These are phyloP conservation scores for Enhydra lutris DNA, from an alignment of 2,113 vertebrate genomes.

Conservation along the genomic window DNA sequence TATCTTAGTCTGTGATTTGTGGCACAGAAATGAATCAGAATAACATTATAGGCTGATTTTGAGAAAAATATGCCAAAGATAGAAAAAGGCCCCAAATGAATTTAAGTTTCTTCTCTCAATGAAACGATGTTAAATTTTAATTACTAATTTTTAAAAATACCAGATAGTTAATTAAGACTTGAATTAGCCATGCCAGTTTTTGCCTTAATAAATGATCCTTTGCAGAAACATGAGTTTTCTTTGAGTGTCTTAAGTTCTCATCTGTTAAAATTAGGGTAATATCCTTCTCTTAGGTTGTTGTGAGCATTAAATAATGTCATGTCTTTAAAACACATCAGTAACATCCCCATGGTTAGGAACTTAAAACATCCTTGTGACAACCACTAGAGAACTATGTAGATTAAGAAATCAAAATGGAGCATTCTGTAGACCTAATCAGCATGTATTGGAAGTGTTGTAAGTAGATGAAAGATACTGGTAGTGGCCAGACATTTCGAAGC, in stretches of 20 bases:
- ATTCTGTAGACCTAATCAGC: neutral
- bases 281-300: neutral
- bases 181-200: neutral
- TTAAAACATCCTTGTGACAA: neutral
- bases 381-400: neutral
- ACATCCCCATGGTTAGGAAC: neutral
- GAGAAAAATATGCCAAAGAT: neutral
- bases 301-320: neutral
- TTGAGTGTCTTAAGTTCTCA: neutral
- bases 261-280: neutral
- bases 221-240: neutral
- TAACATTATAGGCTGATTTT: neutral
- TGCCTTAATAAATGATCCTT: neutral
- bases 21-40: neutral
- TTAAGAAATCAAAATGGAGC: constrained; percentile 32
- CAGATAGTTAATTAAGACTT: neutral
- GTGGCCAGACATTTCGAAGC: neutral
- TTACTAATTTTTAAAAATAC: constrained; percentile 2
- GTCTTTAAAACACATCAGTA: neutral
- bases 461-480: neutral
- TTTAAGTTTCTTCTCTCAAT: constrained; percentile 1
- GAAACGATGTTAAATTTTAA: constrained; percentile 11
- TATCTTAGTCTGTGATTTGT: neutral
- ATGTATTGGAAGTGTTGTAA: neutral
- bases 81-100: neutral